Evolutionary conservation across 2,888 invertebrate species (phyloP).

Genomic region (Amaurobius ferox): DNA sequence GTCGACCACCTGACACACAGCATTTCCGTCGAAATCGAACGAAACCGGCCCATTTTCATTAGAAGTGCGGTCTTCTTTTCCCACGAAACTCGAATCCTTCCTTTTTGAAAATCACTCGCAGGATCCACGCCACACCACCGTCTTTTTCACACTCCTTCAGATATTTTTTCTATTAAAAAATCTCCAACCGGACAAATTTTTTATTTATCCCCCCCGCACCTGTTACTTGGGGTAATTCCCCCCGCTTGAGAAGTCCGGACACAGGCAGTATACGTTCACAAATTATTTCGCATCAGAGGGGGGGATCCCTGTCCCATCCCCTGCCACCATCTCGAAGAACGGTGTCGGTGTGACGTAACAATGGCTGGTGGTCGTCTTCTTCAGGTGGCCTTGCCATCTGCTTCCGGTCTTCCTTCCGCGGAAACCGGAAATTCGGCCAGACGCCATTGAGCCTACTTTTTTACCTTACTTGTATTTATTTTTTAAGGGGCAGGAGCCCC

Average conservation of each 20-base stretch:
- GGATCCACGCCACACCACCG: conserved; percentile 27
- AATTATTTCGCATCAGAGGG: conserved; percentile 48
- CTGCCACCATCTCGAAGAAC: conserved; percentile 23
- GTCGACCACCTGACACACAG: conserved; percentile 12
- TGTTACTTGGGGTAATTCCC: conserved; percentile 54
- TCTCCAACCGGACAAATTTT: conserved; percentile 63
- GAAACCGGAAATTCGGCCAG: conserved; percentile 69
- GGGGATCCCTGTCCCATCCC: background rate
- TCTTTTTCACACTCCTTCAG: conserved; percentile 53
- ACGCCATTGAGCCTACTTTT: conserved; percentile 46
- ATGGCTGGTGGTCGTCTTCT: conserved; percentile 68
- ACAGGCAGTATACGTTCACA: conserved; percentile 24
- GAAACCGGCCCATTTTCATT: conserved; percentile 2
- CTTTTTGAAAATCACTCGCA: conserved; percentile 21
- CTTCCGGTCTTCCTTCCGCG: conserved; percentile 65
- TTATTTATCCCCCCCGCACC: conserved; percentile 36
- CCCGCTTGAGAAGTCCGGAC: conserved; percentile 55
- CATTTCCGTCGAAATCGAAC: conserved; percentile 17
- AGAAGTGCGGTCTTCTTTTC: conserved; percentile 28
- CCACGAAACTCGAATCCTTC: conserved; percentile 65
- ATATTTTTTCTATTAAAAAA: conserved; percentile 26
- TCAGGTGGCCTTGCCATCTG: conserved; percentile 72
- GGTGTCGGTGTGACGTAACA: conserved; percentile 69
- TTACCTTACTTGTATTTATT: conserved; percentile 10
- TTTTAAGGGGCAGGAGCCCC: conserved; percentile 5